Evolutionary conservation across 2,888 invertebrate genomes (phyloP), one percentile per base, ranked within the genome.

Genomic region (Diarsia brunnea): DNA sequence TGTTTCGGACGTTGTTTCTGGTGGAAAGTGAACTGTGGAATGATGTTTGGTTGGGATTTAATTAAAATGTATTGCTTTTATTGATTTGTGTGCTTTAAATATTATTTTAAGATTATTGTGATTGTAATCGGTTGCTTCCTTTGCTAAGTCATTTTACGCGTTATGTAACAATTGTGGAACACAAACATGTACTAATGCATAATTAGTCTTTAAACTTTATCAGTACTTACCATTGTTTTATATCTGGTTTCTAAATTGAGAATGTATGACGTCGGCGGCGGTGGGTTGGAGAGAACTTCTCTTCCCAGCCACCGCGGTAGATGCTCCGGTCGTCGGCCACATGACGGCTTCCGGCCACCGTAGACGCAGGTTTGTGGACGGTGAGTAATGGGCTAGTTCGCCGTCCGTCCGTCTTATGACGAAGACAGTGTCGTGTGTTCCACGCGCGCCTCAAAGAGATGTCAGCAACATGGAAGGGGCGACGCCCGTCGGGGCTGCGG

Each of bases 1-100:
- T 38, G 43, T 77, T 78, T 77, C 10, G 24, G 16, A 24, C n/a
- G n/a, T 58, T 65, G 55, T 69, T 71, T 74, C 61, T n/a, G 10
- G 31, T 73, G 64, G 74, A 27, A 73, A 58, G 16, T 64, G 43
- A 14, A 47, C 21, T 53, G 19, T 19, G 1, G 43, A 16, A 64
- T 77, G 12, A 55, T 14, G 31, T 73, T 64, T 43, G 47, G 5
- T 47, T 80, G 27, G 27, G 2, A 72, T 79, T 61, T 31, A 11
- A n/a, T 55, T 63, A 43, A 70, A 31, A 10, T 38, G 10, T 5
- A 14, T 55, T 55, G 53, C n/a, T 55, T 55, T 27, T n/a, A 61
- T 38, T 31, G 19, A 21, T 60, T 63, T 63, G 21, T 38, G 21
- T 38, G 61, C 2, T 61, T 38, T 8, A 7, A n/a, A n/a, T n/a